These are phyloP conservation scores for Atethmia centrago DNA, from an alignment of 2,888 invertebrate species.

Conservation along the genomic window DNA sequence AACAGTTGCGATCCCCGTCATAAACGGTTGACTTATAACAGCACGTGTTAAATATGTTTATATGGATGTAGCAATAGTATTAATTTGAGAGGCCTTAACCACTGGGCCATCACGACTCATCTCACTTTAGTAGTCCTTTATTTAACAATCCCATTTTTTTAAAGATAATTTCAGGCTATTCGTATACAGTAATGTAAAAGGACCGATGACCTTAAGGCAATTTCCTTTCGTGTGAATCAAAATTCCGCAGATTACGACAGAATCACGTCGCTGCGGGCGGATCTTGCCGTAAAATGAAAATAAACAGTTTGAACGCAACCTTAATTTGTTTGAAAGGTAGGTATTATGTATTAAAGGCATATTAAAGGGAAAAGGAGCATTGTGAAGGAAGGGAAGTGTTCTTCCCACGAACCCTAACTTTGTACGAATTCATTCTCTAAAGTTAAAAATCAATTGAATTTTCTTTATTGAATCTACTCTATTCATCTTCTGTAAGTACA, in stretches of 20 bases:
- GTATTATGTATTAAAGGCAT: not conserved
- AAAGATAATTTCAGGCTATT: not conserved
- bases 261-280: conserved; percentile 28
- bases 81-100: not conserved
- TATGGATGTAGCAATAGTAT: too few relatives aligned
- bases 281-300: conserved; percentile 16
- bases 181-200: not conserved
- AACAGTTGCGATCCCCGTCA: too few relatives aligned
- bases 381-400: not conserved
- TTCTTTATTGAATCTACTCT: not conserved
- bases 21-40: too few relatives aligned
- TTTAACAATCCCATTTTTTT: not conserved
- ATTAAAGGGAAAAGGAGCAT: not conserved
- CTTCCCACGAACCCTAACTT: not conserved
- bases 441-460: not conserved
- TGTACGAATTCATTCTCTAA: too few relatives aligned
- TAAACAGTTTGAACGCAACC: conserved; percentile 6
- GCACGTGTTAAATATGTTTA: too few relatives aligned
- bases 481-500: too few relatives aligned
- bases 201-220: not conserved
- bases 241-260: conserved; percentile 1
- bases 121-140: too few relatives aligned
- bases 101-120: not conserved
- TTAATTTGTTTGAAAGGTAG: conserved; percentile 34
- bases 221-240: conserved; percentile 25